Evolutionary conservation across 2,888 invertebrate species (phyloP).

Genomic region (Aphodius granarius): DNA sequence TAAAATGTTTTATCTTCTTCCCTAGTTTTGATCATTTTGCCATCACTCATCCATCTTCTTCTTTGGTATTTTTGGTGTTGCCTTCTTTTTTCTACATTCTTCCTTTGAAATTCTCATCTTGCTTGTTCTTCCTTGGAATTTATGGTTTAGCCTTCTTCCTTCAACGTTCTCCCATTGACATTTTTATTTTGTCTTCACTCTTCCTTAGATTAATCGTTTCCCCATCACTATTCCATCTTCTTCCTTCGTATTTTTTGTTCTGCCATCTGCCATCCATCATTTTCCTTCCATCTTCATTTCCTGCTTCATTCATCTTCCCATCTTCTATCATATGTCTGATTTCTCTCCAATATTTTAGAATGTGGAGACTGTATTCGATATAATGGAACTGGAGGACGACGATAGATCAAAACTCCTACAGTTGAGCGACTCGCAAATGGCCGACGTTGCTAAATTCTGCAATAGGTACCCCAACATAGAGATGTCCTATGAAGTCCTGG

Average conservation of each 20-base stretch:
- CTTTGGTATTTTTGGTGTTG: not conserved
- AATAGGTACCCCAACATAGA: slow-evolving; percentile 99
- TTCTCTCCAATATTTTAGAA: slow-evolving; percentile 49
- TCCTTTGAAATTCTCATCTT: not conserved
- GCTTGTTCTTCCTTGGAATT: not conserved
- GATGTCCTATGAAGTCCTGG: slow-evolving; percentile 85
- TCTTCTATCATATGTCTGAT: not conserved
- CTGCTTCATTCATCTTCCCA: not conserved
- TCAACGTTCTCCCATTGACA: not conserved
- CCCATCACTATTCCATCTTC: not conserved
- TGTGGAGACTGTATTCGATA: slow-evolving; percentile 92
- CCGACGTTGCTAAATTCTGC: slow-evolving; percentile 97
- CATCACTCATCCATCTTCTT: not conserved
- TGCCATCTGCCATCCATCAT: not conserved
- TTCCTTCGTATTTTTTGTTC: not conserved
- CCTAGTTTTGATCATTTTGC: not conserved
- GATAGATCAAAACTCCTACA: slow-evolving; percentile 79
- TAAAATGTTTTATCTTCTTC: not conserved
- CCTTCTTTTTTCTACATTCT: not conserved
- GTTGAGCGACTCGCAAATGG: slow-evolving; percentile 86
- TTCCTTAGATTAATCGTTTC: not conserved
- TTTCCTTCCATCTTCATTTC: not conserved
- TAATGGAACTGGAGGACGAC: slow-evolving; percentile 94
- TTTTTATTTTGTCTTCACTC: too few relatives aligned
- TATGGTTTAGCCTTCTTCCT: not conserved